Conservation (phyloP, 2,113 vertebrate genomes). For the Casuarius casuarius region DNA sequence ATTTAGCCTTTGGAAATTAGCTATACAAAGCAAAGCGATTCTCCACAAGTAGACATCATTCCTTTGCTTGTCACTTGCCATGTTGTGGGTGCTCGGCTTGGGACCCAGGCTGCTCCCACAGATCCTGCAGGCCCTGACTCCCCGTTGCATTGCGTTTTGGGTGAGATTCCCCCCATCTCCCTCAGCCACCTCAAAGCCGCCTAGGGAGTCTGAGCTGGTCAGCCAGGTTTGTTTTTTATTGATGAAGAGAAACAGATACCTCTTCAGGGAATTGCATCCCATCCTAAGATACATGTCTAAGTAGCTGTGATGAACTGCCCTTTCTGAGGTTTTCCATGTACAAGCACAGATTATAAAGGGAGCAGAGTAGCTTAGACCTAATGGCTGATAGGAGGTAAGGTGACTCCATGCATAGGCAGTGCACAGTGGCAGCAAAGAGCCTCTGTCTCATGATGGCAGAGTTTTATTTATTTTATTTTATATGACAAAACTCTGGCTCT, state of each 20-base stretch:
- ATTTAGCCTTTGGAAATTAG: background rate
- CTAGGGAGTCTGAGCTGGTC: background rate
- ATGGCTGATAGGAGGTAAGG: background rate
- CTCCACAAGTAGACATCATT: background rate
- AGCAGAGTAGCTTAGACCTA: background rate
- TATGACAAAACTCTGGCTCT: background rate
- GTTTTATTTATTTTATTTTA: background rate
- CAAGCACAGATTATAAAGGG: background rate
- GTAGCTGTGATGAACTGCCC: background rate
- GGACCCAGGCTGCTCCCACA: background rate
- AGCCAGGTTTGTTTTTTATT: background rate
- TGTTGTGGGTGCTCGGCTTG: background rate
- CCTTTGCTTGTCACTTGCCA: background rate
- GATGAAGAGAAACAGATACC: conserved; percentile 16
- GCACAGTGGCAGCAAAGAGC: background rate
- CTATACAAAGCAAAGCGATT: rapidly evolving
- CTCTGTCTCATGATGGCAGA: background rate
- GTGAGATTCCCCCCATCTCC: background rate
- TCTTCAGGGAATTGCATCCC: background rate
- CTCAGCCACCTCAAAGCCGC: background rate
- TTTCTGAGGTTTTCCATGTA: conserved; percentile 38
- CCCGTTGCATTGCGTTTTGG: background rate
- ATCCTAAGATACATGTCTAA: background rate
- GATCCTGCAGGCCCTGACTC: background rate
- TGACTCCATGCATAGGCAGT: background rate